Conservation (phyloP, 2,888 invertebrate genomes). For the Eupithecia vulgata region DNA sequence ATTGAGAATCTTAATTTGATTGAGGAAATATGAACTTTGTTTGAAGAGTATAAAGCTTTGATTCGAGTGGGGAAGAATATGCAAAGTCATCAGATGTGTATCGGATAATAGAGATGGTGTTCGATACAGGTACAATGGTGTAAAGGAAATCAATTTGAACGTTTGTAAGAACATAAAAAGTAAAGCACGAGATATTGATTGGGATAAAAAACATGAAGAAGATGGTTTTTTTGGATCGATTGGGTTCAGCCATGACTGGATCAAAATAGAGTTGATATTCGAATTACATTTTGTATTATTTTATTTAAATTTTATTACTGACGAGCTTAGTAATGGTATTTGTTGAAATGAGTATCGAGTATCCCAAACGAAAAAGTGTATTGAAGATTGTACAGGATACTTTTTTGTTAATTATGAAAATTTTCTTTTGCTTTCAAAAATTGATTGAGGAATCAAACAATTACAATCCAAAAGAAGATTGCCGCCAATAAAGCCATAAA, state of each 20-base stretch:
- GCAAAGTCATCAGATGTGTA: conserved; percentile 37
- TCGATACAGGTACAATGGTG: conserved; percentile 42
- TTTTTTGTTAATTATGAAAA: not conserved
- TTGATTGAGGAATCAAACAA: conserved; percentile 1
- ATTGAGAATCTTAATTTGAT: not conserved
- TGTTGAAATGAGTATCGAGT: not conserved
- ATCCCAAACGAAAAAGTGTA: not conserved
- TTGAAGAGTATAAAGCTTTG: conserved; percentile 6
- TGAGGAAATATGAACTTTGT: conserved; percentile 8
- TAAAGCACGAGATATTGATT: conserved; percentile 35
- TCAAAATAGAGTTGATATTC: conserved; percentile 1
- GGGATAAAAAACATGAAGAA: conserved; percentile 17
- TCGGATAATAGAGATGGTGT: conserved; percentile 44
- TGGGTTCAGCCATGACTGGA: not conserved
- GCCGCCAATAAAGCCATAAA: conserved; percentile 10
- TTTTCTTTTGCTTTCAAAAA: not conserved
- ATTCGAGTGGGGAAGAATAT: conserved; percentile 6
- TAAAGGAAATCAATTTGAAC: conserved; percentile 39
- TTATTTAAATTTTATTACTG: not conserved
- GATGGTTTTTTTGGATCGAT: conserved; percentile 17
- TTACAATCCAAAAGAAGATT: conserved; percentile 3
- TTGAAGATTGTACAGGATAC: not conserved
- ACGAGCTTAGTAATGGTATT: not conserved
- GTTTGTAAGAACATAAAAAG: conserved; percentile 36
- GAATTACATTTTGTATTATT: not conserved